Base-by-base conservation (phyloP, 2,797 vertebrate species). In the Coregonus sp. region DNA sequence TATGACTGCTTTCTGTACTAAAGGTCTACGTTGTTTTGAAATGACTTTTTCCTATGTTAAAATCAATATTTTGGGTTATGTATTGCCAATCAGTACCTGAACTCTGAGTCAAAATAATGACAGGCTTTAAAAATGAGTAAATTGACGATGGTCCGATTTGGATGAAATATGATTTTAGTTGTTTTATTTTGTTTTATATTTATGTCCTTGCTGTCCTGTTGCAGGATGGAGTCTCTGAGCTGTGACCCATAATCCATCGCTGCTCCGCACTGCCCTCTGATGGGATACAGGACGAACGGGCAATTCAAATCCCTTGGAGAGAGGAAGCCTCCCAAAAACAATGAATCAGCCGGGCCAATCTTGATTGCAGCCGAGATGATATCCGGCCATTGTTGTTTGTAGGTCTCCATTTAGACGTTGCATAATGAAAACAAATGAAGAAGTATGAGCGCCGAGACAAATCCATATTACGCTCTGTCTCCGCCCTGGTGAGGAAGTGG, bases 371-470 rank as follows among this genome's bases (percentile, higher is more conserved):
- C 56, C 61, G 4, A 66, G 85, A 82, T 76, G 52, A 75, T 82
- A 70, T 80, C 76, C 70, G 76, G 78, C 66, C 66, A 29, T 65
- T 50, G 80, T 75, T 76, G 82, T 83, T 81, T 71, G 51, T 65
- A 35, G 73, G 75, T 56, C 74, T 77, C 71, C 33, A 76, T 78
- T 82, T 83, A 74, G 81, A 79, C 70, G 54, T 72, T 66, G 77
- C 40, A 71, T 89, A 87, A 90, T 89, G 80, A 82, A 90, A 87
- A 89, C 78, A 87, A 86, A 89, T 87, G 85, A 89, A 85, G 81
- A 85, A 74, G 74, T 77, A 83, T 78, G 65, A 75, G 75, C 69
- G 65, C 33, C 63, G 70, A 79, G 78, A 84, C 82, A 79, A 88
- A 85, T 85, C 87, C 83, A 85, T 87, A 88, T 86, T 78, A 83